phyloP scores from a whole-genome alignment of 1,140 invertebrate species.

The Drosophila funebris region DNA sequence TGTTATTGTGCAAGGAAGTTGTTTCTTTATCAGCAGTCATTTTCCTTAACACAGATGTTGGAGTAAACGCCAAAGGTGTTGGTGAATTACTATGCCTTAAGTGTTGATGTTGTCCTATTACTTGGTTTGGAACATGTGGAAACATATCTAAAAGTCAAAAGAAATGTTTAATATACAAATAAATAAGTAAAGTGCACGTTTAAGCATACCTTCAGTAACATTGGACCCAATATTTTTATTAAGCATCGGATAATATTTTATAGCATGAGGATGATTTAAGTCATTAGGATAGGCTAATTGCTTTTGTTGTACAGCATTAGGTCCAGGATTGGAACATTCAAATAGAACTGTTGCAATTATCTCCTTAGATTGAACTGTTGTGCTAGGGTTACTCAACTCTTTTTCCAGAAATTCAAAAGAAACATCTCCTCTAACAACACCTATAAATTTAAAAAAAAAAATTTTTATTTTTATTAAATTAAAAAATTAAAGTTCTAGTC shows the following conservation, averaged over 20 bases:
- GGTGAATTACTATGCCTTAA: conserved; percentile 83
- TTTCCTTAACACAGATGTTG: conserved; percentile 95
- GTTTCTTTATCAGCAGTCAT: conserved; percentile 95
- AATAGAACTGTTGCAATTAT: conserved; percentile 89
- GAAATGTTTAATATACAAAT: too few relatives aligned
- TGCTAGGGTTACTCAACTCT: conserved; percentile 89
- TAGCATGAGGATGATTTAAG: conserved; percentile 8
- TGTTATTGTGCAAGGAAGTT: conserved; percentile 17
- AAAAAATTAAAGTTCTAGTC: neutral
- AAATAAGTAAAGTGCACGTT: neutral
- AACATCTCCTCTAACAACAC: conserved; percentile 52
- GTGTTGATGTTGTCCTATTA: neutral
- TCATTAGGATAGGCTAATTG: conserved; percentile 12
- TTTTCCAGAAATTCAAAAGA: conserved; percentile 86
- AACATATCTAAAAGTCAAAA: conserved; percentile 36
- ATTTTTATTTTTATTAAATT: neutral
- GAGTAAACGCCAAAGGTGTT: conserved; percentile 92
- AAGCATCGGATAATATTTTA: conserved; percentile 23
- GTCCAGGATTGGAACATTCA: conserved; percentile 65
- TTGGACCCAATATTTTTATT: conserved; percentile 27
- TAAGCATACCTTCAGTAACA: conserved; percentile 49
- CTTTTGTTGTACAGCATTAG: conserved; percentile 30
- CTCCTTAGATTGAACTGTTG: conserved; percentile 89
- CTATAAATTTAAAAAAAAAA: conserved; percentile 8
- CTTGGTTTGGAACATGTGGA: conserved; percentile 4